Evolutionary conservation across 2,888 invertebrate species (phyloP).

Genomic region (Lamellibrachia columna): DNA sequence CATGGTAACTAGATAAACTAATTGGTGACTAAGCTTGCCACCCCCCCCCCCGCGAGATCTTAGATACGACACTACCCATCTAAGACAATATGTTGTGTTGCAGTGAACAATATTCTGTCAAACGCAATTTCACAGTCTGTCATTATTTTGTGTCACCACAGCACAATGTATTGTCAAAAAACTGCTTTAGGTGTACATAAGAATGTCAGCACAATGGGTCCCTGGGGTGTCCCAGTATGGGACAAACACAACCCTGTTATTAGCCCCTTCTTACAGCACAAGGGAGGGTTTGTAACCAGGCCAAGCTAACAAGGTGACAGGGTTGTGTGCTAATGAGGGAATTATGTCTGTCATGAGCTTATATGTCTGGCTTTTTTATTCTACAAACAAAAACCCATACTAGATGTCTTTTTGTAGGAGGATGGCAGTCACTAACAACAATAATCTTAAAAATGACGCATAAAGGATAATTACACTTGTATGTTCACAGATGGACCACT

Average conservation of each 20-base stretch:
- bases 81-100: neutral
- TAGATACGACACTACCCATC: too few relatives aligned
- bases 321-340: neutral
- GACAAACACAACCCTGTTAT: slow-evolving; percentile 1
- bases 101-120: neutral
- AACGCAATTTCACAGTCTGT: slow-evolving; percentile 4
- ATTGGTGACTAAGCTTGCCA: too few relatives aligned
- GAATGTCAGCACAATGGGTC: neutral
- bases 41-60: too few relatives aligned
- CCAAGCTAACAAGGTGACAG: neutral
- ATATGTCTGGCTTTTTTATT: neutral
- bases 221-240: neutral
- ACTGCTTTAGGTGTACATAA: neutral
- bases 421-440: neutral
- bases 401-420: neutral
- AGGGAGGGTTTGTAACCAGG: neutral
- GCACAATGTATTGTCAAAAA: neutral
- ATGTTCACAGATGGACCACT: neutral
- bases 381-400: neutral
- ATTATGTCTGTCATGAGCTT: neutral
- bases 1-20: too few relatives aligned
- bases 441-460: neutral
- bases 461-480: neutral
- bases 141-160: neutral
- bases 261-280: neutral